These are phyloP conservation scores for Ditylenchus weischeri DNA, from an alignment of 2,888 invertebrate species.

Conservation along the genomic window DNA sequence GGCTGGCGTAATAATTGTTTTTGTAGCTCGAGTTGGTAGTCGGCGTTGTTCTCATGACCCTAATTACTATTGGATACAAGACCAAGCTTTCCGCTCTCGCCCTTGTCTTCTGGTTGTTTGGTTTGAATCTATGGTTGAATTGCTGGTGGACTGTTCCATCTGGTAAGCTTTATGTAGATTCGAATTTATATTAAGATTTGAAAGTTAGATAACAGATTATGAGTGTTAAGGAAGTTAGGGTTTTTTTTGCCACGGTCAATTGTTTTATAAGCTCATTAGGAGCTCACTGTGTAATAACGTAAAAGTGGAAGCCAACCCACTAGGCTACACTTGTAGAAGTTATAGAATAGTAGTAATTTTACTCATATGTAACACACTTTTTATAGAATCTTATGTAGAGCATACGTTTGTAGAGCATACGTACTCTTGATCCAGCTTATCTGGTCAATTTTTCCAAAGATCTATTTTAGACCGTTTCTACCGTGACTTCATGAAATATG, in stretches of 20 bases:
- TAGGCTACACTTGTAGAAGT: too few species aligned
- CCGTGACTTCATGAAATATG: constrained; percentile 98
- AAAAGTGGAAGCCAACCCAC: too few species aligned
- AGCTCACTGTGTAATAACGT: constrained; percentile 66
- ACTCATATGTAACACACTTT: too few species aligned
- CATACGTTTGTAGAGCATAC: too few species aligned
- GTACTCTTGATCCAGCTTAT: constrained; percentile 59
- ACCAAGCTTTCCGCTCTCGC: constrained; percentile 94
- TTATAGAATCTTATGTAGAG: too few species aligned
- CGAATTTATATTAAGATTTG: too few species aligned
- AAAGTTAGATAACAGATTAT: too few species aligned
- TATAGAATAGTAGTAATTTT: too few species aligned
- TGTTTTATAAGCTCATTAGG: background rate
- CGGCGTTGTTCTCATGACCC: constrained; percentile 84
- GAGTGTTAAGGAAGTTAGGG: too few species aligned
- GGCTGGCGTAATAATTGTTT: constrained; percentile 3
- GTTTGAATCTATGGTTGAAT: constrained; percentile 84
- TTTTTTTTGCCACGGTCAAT: background rate
- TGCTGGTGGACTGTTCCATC: constrained; percentile 20
- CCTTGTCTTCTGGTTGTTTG: constrained; percentile 77
- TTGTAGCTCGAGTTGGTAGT: constrained; percentile 74
- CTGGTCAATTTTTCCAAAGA: too few species aligned
- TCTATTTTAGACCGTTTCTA: constrained; percentile 75
- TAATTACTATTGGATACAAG: constrained; percentile 95
- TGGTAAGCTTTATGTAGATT: background rate